Evolutionary conservation across 2,888 invertebrate genomes (phyloP), one percentile per base, ranked within the genome.

Genomic region (Agrilus cyanescens): DNA sequence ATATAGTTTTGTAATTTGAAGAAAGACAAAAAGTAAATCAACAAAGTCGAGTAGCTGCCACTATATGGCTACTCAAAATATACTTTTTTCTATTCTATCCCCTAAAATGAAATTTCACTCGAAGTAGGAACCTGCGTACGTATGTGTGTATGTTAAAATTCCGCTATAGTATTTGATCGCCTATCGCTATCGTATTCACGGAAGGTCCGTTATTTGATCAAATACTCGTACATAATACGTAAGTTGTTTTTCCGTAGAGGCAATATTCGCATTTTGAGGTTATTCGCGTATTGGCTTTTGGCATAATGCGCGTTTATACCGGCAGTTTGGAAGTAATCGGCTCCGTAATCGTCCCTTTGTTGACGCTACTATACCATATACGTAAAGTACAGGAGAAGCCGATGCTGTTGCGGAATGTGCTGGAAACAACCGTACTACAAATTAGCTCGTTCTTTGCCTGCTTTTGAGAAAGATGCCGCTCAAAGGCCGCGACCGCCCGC

Each of bases 221-320:
- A 10, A 25, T 25, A 25, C n/a, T n/a, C n/a, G n/a, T n/a, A n/a
- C 1, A 6, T 20, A 20, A 20, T 20, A 20, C 20, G 20, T 20
- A 20, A 20, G 20, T 20, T 20, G 25, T 25, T 25, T 25, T 25
- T 25, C 32, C 12, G n/a, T 40, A 20, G 31, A 33, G 15, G 30
- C 18, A 33, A 12, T 18, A 14, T 20, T 25, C 25, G 25, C 25
- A 25, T 25, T 25, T 25, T 25, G 25, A 25, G 25, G 25, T 55
- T 52, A 53, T 53, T 51, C 51, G 47, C 57, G 62, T 63, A 64
- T 65, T 61, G 63, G 61, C 61, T 63, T 62, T 63, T 60, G 63
- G 61, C 57, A 60, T 63, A 63, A 64, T 64, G 62, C 57, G 53
- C 54, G 53, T 54, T 56, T 60, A 61, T 62, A 62, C 62, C 59